Base-by-base conservation (phyloP, 2,797 vertebrate species). In the Novumbra hubbsi region DNA sequence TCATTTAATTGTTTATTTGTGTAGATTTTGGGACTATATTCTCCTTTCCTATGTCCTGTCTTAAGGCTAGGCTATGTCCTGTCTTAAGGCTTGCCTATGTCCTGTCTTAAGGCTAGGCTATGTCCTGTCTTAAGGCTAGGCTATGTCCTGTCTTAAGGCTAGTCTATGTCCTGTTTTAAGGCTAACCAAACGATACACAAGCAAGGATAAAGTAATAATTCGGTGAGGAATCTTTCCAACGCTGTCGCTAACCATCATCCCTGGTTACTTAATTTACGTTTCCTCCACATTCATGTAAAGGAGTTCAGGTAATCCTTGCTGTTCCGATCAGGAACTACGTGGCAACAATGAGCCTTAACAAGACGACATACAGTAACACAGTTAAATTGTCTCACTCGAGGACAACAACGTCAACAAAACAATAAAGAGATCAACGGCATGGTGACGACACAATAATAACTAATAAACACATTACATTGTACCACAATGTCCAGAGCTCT, bases 401-500 rank as follows among this genome's bases (percentile, higher is more conserved):
- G 16, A 74, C 52, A 78, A n/a, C 38, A 32, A 79, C 72, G n/a
- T 78, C 64, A 76, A 69, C 65, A 73, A 72, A 65, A 78, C 76
- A 81, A 66, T 74, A 81, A 76, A 4, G 57, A 76, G 24, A 49
- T 19, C 19, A 55, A 65, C 45, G 66, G 52, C 49, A 28, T 32
- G 48, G 45, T 71, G 72, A 80, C 73, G 73, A 68, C 50, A 83
- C 81, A 32, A 62, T 27, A 73, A 85, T 70, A 70, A 81, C 72
- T 60, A 60, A 60, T 60, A 27, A 60, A 60, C 55, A 60, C 78
- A 21, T 63, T 12, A 70, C 71, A 83, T 52, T 76, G 79, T 78
- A 81, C 83, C 81, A 85, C 84, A 82, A 79, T 83, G 77, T 83
- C 73, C 73, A 84, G 72, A 83, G 80, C 73, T 79, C 84, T 82